These are phyloP conservation scores for Dasyurus viverrinus DNA, from an alignment of 2,113 vertebrate species.

Conservation along the genomic window DNA sequence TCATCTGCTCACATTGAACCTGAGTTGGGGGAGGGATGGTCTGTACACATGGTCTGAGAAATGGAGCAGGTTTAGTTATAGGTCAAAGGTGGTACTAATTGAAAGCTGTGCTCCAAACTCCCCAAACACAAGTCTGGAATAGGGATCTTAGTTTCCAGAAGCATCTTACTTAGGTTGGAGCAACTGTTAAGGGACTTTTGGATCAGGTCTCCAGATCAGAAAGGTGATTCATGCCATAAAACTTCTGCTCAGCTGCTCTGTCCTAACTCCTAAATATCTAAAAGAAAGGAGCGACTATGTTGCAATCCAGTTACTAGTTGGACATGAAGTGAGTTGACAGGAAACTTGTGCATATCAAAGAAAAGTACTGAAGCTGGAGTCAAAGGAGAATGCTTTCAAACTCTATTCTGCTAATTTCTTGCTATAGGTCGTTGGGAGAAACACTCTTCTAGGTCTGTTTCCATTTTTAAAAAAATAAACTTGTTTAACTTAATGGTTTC, in stretches of 20 bases:
- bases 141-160: not conserved
- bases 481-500: not conserved
- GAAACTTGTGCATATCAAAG: not conserved
- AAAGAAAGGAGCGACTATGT: not conserved
- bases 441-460: constrained; percentile 11
- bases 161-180: not conserved
- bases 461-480: not conserved
- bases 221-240: not conserved
- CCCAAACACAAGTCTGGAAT: not conserved
- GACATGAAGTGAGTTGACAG: not conserved
- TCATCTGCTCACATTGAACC: not conserved
- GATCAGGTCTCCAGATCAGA: not conserved
- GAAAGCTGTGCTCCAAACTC: not conserved
- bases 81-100: not conserved
- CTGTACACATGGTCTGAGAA: not conserved
- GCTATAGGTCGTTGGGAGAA: not conserved
- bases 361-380: not conserved
- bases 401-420: not conserved
- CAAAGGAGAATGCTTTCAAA: not conserved
- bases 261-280: not conserved
- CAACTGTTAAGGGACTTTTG: not conserved
- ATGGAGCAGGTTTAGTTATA: not conserved
- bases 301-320: not conserved
- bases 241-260: not conserved
- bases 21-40: not conserved